These are phyloP conservation scores for Sebastolobus alascanus DNA, from an alignment of 2,797 vertebrate species.

Conservation along the genomic window DNA sequence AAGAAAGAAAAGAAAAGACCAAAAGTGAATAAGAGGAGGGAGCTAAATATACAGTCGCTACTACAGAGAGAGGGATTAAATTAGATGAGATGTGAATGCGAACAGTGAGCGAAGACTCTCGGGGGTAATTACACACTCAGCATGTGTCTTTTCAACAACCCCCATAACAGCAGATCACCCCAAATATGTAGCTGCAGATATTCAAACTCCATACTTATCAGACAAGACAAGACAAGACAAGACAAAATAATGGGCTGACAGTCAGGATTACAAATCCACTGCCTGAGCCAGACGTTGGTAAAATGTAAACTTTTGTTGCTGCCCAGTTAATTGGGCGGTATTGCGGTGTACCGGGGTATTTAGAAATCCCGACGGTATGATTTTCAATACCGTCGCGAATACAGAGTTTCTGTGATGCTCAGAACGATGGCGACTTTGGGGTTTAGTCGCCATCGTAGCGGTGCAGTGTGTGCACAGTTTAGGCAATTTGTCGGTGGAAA, in stretches of 20 bases:
- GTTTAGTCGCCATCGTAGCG: too few species aligned
- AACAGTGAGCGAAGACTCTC: constrained; percentile 49
- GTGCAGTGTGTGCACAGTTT: too few species aligned
- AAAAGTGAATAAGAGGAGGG: constrained; percentile 18
- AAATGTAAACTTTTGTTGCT: not conserved
- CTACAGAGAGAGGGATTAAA: constrained; percentile 47
- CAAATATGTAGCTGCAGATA: constrained; percentile 26
- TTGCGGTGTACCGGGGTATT: too few species aligned
- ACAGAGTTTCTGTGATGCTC: too few species aligned
- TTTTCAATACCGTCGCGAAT: too few species aligned
- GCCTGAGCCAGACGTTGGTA: not conserved
- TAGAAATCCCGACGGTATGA: too few species aligned
- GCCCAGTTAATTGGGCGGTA: too few species aligned
- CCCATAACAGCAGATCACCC: constrained; percentile 35
- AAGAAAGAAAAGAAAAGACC: constrained; percentile 16
- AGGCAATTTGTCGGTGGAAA: too few species aligned
- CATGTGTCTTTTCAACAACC: constrained; percentile 48
- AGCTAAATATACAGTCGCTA: constrained; percentile 53
- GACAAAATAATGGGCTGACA: not conserved
- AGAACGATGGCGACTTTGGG: too few species aligned
- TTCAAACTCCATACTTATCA: constrained; percentile 10
- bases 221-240: not conserved
- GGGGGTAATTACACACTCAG: constrained; percentile 64
- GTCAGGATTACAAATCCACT: not conserved
- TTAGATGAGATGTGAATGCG: constrained; percentile 46